These are phyloP conservation scores for Drosophila leontia DNA, from an alignment of 1,140 invertebrate species.

Conservation along the genomic window DNA sequence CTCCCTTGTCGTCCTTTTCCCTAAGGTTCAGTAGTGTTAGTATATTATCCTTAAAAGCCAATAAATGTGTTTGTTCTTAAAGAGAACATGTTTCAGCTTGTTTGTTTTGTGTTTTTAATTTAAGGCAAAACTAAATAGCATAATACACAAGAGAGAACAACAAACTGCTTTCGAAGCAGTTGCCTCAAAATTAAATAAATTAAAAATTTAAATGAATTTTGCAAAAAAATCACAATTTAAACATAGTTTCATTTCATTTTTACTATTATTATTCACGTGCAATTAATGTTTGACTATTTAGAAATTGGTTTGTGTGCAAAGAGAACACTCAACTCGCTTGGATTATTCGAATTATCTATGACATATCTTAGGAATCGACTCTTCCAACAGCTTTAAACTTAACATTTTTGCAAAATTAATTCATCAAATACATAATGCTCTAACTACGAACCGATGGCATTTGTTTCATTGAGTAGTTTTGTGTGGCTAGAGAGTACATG, in stretches of 20 bases:
- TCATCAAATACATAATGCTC: conserved; percentile 48
- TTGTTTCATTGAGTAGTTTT: conserved; percentile 53
- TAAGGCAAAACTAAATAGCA: conserved; percentile 70
- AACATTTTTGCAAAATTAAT: conserved; percentile 63
- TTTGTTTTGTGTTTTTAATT: conserved; percentile 61
- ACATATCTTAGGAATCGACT: conserved; percentile 42
- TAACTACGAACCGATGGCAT: conserved; percentile 65
- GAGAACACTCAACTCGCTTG: conserved; percentile 50
- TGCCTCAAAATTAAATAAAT: conserved; percentile 48
- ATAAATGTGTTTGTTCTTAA: conserved; percentile 1
- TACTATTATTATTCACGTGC: conserved; percentile 47
- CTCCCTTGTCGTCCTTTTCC: conserved; percentile 9
- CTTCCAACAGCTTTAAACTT: conserved; percentile 51
- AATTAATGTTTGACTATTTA: conserved; percentile 39
- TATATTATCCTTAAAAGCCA: not conserved
- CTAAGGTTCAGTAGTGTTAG: conserved; percentile 15
- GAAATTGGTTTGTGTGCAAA: conserved; percentile 62
- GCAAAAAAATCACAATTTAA: conserved; percentile 62
- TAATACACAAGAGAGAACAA: conserved; percentile 67
- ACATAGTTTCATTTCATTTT: conserved; percentile 29
- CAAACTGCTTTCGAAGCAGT: conserved; percentile 61
- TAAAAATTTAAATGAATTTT: conserved; percentile 61
- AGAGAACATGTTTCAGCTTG: conserved; percentile 12
- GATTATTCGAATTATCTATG: conserved; percentile 71
- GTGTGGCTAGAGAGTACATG: conserved; percentile 66